Percentiles rank a stretch among this genome's conserved stretches.
phyloP scores from a whole-genome alignment of 2,113 vertebrate genomes.

The Mirounga angustirostris region DNA sequence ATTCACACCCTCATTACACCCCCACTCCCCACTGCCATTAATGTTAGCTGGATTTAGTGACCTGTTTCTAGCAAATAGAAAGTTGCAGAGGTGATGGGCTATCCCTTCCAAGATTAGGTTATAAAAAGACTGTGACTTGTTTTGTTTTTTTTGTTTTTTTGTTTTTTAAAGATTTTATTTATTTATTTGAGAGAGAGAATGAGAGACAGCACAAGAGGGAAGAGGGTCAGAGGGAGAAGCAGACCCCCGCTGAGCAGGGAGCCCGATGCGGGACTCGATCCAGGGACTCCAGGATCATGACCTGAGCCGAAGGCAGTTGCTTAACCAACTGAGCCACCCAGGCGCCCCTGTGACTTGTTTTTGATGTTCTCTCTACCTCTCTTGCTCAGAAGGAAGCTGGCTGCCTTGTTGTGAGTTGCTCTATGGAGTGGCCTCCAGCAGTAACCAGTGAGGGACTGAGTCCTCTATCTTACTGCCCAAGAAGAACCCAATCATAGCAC shows the following conservation, averaged over 20 bases:
- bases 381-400: background rate
- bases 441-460: background rate
- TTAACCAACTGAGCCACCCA: too few species aligned
- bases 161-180: too few species aligned
- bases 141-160: background rate
- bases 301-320: too few species aligned
- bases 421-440: background rate
- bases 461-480: background rate
- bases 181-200: too few species aligned
- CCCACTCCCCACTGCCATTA: background rate
- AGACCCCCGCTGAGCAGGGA: too few species aligned
- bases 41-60: background rate
- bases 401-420: background rate
- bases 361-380: background rate
- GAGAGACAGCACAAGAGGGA: too few species aligned
- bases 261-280: too few species aligned
- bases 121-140: background rate
- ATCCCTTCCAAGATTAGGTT: background rate
- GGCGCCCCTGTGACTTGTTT: too few species aligned
- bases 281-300: too few species aligned
- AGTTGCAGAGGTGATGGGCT: background rate
- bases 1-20: background rate
- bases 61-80: background rate
- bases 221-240: too few species aligned
- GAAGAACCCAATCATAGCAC: background rate